Percentiles rank a stretch among this genome's conserved stretches.
Evolutionary conservation across 1,140 invertebrate genomes (phyloP).

Genomic region (Cyrtorhinus lividipennis): DNA sequence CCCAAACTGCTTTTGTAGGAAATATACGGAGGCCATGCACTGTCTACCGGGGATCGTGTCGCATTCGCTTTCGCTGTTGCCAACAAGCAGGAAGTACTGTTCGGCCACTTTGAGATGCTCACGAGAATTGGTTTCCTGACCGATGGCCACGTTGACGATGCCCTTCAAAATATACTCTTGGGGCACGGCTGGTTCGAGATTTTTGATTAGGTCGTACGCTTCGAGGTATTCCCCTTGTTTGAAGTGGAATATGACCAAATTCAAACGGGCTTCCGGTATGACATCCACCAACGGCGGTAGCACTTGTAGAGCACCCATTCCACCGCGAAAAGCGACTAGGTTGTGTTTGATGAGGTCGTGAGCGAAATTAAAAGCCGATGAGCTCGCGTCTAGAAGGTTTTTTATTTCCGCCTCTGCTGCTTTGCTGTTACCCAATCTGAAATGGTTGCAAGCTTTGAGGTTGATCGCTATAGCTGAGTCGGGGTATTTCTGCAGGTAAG

Average conservation of each 20-base stretch:
- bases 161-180: constrained; percentile 96
- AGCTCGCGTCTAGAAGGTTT: constrained; percentile 57
- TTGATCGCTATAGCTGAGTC: constrained; percentile 92
- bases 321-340: constrained; percentile 86
- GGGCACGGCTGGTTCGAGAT: constrained; percentile 80
- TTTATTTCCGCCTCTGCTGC: constrained; percentile 79
- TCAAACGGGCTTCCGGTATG: constrained; percentile 89
- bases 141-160: constrained; percentile 84
- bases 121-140: constrained; percentile 76
- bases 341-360: constrained; percentile 92
- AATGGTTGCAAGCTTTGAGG: constrained; percentile 81
- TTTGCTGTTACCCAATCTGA: constrained; percentile 83
- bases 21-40: constrained; percentile 95
- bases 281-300: constrained; percentile 85
- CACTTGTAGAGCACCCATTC: constrained; percentile 83
- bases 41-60: constrained; percentile 88
- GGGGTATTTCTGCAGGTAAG: constrained; percentile 83
- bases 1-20: constrained; percentile 85
- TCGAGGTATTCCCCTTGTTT: constrained; percentile 81
- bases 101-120: constrained; percentile 90
- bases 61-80: constrained; percentile 88
- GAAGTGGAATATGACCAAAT: constrained; percentile 90
- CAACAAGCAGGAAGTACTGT: constrained; percentile 92
- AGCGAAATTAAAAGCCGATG: constrained; percentile 69
- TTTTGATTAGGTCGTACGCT: constrained; percentile 80